Base-by-base conservation (phyloP, 2,113 vertebrate genomes). In the Sakesphorus luctuosus region DNA sequence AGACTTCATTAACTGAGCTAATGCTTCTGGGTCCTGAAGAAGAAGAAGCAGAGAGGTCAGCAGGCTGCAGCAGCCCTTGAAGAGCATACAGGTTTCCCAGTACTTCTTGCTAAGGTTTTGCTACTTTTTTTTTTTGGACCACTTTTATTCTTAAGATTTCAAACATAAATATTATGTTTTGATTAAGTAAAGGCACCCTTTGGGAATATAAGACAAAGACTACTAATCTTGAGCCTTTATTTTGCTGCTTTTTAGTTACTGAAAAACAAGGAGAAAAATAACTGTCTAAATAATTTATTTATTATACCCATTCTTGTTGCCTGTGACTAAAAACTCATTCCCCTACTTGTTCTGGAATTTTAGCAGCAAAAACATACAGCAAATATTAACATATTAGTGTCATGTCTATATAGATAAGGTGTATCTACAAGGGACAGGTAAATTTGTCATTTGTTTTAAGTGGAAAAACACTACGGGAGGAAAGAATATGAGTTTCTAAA, bases 1-100 rank as follows among this genome's bases (percentile, higher is more conserved):
- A 72, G 99, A 99, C 96, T 98, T 99, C 98, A 99, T 99, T 31
- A 99, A 97, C 85, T 99, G 97, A 46, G 99, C 99, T 96, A 99
- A 84, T 16, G 99, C 99, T 92, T 98, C 99, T 16, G 99, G 99
- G 85, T 99, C 99, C 99, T 99, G 91, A 83, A 92, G 76, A 4
- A 33, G 84, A 90, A 78, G 26, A 90, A 78, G 26, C 18, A 7
- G 24, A 44, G 35, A 43, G 9, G 20, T 76, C 18, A 83, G 44
- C 26, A 28, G 47, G 14, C 71, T 69, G 35, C 28, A 75, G 69
- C 44, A 23, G 6, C 8, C 15, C 7, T 21, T 18, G 23, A 66
- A 66, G 9, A 87, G 14, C 43, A 68, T 33, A 6, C 2, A 0
- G 0, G 44, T 31, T 24, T 47, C 46, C 58, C 36, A 25, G 23